Base-by-base conservation (phyloP, 2,888 invertebrate genomes). In the Melanophora roralis region DNA sequence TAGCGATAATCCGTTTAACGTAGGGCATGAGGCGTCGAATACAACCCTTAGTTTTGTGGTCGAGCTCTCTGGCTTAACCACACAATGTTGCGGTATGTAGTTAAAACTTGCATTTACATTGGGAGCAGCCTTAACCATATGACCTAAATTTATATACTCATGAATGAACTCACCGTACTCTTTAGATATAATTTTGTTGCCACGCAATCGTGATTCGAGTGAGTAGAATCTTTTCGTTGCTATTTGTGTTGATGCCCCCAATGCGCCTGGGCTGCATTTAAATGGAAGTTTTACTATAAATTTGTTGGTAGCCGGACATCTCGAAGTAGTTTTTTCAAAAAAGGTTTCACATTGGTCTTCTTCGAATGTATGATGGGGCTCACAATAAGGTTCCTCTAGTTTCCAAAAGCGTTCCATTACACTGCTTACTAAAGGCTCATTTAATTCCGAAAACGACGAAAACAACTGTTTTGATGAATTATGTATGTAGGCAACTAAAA, bases 31-130 rank as follows among this genome's bases (percentile, higher is more conserved):
- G 1, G 64, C 64, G 12, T 64, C 47, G 21, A 64, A 64, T 16
- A 62, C 64, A n/a, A 81, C 71, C 3, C 77, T 49, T 14, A 81
- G 19, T 68, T 77, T 81, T 4, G 77, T 81, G 2, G 77, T 71
- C 9, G 72, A 53, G 36, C 67, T 74, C 9, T 73, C 65, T 2
- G 64, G 67, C 16, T 73, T 80, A 1, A 79, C 16, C 0, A 79
- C 73, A 1, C 75, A 71, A 16, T 81, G 81, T 36, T 81, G 80
- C 0, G 82, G 74, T 9, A 73, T 73, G 34, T 49, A 57, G 19
- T 78, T 78, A 32, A 62, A 59, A 7, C 34, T 38, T n/a, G 55
- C 32, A 27, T 23, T 14, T 11, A 36, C 16, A 7, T 36, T 59
- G 2, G 27, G 21, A 19, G 21, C 2, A 2, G 11, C 40, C 19